phyloP scores from a whole-genome alignment of 2,113 vertebrate genomes.

The Tupaia tana region DNA sequence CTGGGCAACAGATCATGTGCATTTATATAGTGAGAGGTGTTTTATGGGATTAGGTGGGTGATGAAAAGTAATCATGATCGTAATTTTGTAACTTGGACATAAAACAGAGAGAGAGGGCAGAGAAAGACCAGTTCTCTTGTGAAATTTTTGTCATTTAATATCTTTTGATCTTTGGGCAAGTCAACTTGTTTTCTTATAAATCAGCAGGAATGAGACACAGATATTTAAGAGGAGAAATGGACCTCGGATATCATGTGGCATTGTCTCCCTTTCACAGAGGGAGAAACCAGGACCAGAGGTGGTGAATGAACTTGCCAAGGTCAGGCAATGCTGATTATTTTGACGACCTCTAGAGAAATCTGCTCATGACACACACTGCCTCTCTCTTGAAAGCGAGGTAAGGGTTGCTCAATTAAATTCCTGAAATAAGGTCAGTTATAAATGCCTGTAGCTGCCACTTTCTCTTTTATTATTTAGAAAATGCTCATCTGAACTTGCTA shows the following conservation, averaged over 20 bases:
- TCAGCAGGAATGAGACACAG: background rate
- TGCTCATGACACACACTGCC: background rate
- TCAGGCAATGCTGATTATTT: background rate
- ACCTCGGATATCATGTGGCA: background rate
- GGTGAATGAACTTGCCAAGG: background rate
- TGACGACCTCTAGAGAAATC: background rate
- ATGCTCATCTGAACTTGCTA: conserved; percentile 25
- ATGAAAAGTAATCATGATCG: conserved; percentile 42
- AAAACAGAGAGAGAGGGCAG: conserved; percentile 23
- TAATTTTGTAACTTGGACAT: conserved; percentile 47
- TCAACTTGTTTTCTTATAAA: conserved; percentile 37
- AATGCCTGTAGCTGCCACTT: background rate
- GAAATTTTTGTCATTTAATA: conserved; percentile 42
- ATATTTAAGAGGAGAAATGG: background rate
- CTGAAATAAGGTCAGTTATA: conserved; percentile 57
- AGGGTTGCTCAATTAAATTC: conserved; percentile 25
- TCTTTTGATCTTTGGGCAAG: background rate
- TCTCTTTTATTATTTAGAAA: conserved; percentile 54
- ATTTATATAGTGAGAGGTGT: conserved; percentile 35
- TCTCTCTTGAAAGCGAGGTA: conserved; percentile 50
- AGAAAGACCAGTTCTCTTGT: conserved; percentile 37
- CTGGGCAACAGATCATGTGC: background rate
- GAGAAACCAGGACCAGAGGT: background rate
- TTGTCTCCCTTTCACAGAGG: background rate
- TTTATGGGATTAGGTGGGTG: conserved; percentile 44